Percentiles rank a stretch among this genome's conserved stretches.
phyloP scores from a whole-genome alignment of 2,113 vertebrate genomes.

The Cyphomyrus discorhynchus region DNA sequence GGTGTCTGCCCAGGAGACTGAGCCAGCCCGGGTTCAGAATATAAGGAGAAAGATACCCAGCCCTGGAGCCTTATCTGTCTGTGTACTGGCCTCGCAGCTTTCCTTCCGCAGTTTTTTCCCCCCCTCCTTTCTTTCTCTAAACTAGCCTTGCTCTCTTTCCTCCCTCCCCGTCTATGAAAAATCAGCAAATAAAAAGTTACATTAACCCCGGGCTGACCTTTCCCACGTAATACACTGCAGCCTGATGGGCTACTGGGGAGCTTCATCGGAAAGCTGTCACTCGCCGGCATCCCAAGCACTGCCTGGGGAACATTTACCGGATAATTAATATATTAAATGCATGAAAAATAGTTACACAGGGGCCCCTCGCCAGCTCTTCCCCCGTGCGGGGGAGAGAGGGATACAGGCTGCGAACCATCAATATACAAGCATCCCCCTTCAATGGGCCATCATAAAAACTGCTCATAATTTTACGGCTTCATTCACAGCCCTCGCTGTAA shows the following conservation, averaged over 20 bases:
- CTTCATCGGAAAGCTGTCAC: conserved; percentile 91
- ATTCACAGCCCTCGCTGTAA: conserved; percentile 97
- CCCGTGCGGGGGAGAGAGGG: conserved; percentile 69
- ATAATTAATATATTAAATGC: conserved; percentile 99
- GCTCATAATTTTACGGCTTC: conserved; percentile 99
- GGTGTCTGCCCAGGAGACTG: background rate
- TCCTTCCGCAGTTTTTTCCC: conserved; percentile 38
- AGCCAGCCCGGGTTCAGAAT: background rate
- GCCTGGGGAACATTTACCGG: conserved; percentile 98
- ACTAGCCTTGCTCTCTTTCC: conserved; percentile 65
- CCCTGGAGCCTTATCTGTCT: conserved; percentile 55
- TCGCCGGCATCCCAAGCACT: conserved; percentile 89
- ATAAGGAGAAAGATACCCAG: conserved; percentile 15
- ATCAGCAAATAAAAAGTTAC: conserved; percentile 99
- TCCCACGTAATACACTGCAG: conserved; percentile 93
- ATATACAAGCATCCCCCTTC: conserved; percentile 97
- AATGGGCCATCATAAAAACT: conserved; percentile 99
- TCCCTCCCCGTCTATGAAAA: conserved; percentile 82
- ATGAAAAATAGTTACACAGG: conserved; percentile 99
- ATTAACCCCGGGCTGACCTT: conserved; percentile 99
- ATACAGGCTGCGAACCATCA: conserved; percentile 97
- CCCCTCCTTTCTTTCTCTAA: conserved; percentile 46
- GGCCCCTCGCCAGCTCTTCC: conserved; percentile 70
- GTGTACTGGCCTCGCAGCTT: conserved; percentile 51
- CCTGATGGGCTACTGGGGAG: conserved; percentile 87